Conservation (phyloP, 1,140 invertebrate genomes). For the Cyclina sinensis region DNA sequence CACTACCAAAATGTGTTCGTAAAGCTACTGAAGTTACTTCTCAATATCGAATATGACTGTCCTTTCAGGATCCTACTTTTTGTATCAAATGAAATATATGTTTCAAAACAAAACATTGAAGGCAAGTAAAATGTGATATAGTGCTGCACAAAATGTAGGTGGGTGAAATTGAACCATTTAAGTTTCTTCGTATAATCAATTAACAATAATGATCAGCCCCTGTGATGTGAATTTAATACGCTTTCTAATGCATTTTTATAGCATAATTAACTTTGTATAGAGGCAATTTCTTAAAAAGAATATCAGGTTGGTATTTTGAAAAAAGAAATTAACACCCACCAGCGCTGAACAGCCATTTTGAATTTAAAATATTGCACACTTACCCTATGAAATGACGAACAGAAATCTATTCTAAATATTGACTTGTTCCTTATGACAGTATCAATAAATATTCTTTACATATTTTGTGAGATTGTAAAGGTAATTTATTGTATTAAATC, state of each 20-base stretch:
- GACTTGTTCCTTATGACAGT: slow-evolving; percentile 1
- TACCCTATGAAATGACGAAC: background rate
- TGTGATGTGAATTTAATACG: too few relatives aligned
- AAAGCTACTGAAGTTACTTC: too few relatives aligned
- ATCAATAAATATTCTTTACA: slow-evolving; percentile 38
- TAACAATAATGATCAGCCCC: too few relatives aligned
- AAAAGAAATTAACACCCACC: background rate
- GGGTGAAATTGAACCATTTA: too few relatives aligned
- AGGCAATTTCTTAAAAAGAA: background rate
- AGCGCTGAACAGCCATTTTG: background rate
- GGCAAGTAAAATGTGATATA: too few relatives aligned
- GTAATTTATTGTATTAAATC: slow-evolving; percentile 19
- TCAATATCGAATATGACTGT: too few relatives aligned
- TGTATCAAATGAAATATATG: too few relatives aligned
- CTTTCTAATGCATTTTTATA: background rate
- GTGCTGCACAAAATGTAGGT: too few relatives aligned
- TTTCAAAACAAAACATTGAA: too few relatives aligned
- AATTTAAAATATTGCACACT: background rate
- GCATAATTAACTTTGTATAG: slow-evolving; percentile 17
- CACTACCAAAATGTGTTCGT: too few relatives aligned
- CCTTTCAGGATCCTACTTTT: too few relatives aligned
- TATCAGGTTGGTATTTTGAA: background rate
- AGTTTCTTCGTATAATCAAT: too few relatives aligned
- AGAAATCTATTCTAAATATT: slow-evolving; percentile 19
- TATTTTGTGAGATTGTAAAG: slow-evolving; percentile 24